phyloP scores from a whole-genome alignment of 2,113 vertebrate species.

The Toxotes jaculatrix region DNA sequence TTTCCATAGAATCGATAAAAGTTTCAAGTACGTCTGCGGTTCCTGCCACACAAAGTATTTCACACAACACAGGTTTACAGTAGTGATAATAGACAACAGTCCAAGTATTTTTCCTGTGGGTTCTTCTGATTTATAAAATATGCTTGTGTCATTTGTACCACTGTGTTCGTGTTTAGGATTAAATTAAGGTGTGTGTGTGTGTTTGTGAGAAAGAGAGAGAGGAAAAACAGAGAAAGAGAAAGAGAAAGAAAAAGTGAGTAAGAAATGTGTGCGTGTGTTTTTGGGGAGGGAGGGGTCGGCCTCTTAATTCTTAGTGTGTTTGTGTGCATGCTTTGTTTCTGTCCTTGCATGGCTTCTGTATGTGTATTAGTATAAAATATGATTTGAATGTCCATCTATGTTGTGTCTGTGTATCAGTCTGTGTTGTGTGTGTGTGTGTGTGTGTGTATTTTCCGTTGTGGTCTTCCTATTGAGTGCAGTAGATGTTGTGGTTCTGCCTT shows the following conservation, averaged over 20 bases:
- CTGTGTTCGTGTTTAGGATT: constrained; percentile 73
- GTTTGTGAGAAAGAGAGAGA: not conserved
- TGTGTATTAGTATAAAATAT: constrained; percentile 35
- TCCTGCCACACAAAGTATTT: constrained; percentile 39
- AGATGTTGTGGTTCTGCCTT: constrained; percentile 48
- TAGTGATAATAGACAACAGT: constrained; percentile 54
- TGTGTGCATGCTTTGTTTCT: constrained; percentile 67
- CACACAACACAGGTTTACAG: constrained; percentile 47
- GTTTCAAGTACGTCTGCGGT: constrained; percentile 39
- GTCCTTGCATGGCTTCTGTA: constrained; percentile 65
- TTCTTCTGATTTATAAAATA: constrained; percentile 81
- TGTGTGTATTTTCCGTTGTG: constrained; percentile 17
- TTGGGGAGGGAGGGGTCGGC: not conserved
- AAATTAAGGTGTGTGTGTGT: constrained; percentile 33
- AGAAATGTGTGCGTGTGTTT: constrained; percentile 41
- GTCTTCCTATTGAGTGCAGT: constrained; percentile 20
- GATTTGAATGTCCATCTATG: constrained; percentile 47
- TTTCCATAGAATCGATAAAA: constrained; percentile 45
- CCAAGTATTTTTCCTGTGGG: constrained; percentile 85
- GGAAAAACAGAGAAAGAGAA: not conserved
- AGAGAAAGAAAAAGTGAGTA: not conserved
- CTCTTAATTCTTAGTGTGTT: constrained; percentile 49
- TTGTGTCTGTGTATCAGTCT: constrained; percentile 37
- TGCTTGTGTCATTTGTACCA: constrained; percentile 75
- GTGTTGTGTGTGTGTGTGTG: constrained; percentile 32